Evolutionary conservation across 2,888 invertebrate genomes (phyloP), one percentile per base, ranked within the genome.

Genomic region (Aleiodes alternator): DNA sequence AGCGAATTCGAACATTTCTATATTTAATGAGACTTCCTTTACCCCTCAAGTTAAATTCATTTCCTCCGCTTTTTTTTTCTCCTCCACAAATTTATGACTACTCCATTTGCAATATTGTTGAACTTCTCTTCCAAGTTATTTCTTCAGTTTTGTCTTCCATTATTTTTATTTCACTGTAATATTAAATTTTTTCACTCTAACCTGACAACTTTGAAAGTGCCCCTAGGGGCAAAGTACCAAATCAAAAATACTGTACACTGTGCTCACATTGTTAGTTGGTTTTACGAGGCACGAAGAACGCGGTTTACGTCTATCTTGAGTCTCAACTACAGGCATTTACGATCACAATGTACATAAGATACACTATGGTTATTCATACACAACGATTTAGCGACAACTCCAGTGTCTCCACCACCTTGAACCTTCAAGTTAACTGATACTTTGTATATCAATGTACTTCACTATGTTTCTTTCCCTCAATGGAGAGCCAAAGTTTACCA

Each of bases 211-310:
- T 43, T 43, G 43, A 43, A 43, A 43, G 76, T 76, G 76, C 70
- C 74, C 73, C 77, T 72, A 74, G 73, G 75, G 75, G 43, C 43
- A 64, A 69, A 53, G 55, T 76, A 74, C 72, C 73, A 72, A 76
- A 78, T 76, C 76, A 77, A 73, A 75, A 70, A 78, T 69, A 76
- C 76, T 72, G 76, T 76, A 68, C 69, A 75, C 73, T 79, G 78
- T 81, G 81, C 80, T 74, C 79, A 82, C 81, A 84, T 83, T 82
- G 83, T 82, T 82, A 82, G 82, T 78, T 69, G 77, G 77, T 80
- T 83, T 83, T 82, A 83, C 81, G 83, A 83, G 79, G 78, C 82
- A 82, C 80, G 81, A 81, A 72, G 72, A 72, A 76, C 75, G 69
- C 68, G 73, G 76, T 78, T 77, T 79, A 79, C 78, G 79, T 77